These are phyloP conservation scores for Megamerina dolium DNA, from an alignment of 2,888 invertebrate species.

Conservation along the genomic window DNA sequence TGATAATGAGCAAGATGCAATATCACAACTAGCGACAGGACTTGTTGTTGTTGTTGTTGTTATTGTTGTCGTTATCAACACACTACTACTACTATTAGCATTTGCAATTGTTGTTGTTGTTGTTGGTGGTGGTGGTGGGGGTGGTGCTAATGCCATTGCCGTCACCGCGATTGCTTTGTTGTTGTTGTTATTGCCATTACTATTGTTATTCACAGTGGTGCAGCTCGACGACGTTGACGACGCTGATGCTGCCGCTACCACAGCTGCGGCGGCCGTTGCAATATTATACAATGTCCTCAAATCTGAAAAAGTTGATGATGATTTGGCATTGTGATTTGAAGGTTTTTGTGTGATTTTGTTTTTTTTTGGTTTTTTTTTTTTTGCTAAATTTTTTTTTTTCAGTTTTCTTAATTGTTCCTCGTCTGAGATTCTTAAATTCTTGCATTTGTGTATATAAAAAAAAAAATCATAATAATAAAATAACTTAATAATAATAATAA, in stretches of 20 bases:
- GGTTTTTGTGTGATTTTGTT: slow-evolving; percentile 12
- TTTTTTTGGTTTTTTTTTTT: slow-evolving; percentile 18
- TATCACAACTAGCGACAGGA: not conserved
- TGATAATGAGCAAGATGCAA: not conserved
- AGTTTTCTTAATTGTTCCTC: not conserved
- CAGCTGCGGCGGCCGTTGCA: slow-evolving; percentile 45
- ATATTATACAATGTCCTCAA: slow-evolving; percentile 48
- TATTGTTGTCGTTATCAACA: not conserved
- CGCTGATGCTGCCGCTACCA: slow-evolving; percentile 31
- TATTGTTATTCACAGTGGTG: slow-evolving; percentile 14
- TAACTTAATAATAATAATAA: not conserved
- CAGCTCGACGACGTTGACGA: slow-evolving; percentile 20
- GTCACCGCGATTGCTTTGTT: slow-evolving; percentile 8
- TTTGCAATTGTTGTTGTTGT: slow-evolving; percentile 10
- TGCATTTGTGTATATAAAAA: not conserved
- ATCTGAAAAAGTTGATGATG: slow-evolving; percentile 49
- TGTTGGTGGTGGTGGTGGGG: too few relatives aligned
- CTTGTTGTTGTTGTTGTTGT: slow-evolving; percentile 1
- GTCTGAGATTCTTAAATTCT: not conserved
- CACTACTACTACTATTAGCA: slow-evolving; percentile 2
- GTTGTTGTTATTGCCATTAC: slow-evolving; percentile 5
- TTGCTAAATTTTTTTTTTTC: too few relatives aligned
- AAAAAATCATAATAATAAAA: not conserved
- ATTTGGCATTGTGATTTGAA: slow-evolving; percentile 27
- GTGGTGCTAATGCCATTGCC: slow-evolving; percentile 7